Evolutionary conservation across 2,113 vertebrate genomes (phyloP), one percentile per base, ranked within the genome.

Genomic region (Platichthys flesus): DNA sequence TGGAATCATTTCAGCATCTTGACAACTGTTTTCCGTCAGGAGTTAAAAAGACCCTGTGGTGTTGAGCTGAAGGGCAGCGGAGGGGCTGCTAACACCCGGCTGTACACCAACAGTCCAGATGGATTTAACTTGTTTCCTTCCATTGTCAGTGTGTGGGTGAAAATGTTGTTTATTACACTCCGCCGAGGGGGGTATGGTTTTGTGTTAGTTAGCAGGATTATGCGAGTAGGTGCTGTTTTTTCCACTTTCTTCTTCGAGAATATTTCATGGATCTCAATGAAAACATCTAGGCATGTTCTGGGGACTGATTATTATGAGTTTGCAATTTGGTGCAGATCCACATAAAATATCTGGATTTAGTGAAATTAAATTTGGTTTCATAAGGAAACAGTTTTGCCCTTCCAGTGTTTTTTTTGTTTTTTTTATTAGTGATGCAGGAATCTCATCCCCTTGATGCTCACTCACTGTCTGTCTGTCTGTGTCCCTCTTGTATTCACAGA

Each of bases 401-500:
- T 51, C 18, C 5, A 6, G 35, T 20, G 16, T 61, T 28, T 8
- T 28, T 66, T 42, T 28, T 37, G 31, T 42, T 23, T 61, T n/a
- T 9, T 2, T 8, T 10, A 5, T 35, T 24, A 13, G 16, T 45
- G 60, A 67, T 66, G 18, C 16, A 56, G 13, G n/a, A 64, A 80
- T 37, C 67, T 52, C 45, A 1, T 9, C 40, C 49, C 4, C 10
- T 15, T 26, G 37, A 21, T 78, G 18, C 24, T 31, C 64, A 26
- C 42, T 31, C 61, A 28, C 45, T 51, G 40, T 3, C n/a, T 71
- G 9, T 67, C 15, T 67, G 35, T 21, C 57, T 26, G 28, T 26
- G 58, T 18, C 31, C 76, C 75, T 74, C 59, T 63, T 89, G n/a
- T 73, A 49, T 78, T 79, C 6, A 68, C 95, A 99, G 97, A 98